phyloP scores from a whole-genome alignment of 2,888 invertebrate genomes.

The Schrankia costaestrigalis region DNA sequence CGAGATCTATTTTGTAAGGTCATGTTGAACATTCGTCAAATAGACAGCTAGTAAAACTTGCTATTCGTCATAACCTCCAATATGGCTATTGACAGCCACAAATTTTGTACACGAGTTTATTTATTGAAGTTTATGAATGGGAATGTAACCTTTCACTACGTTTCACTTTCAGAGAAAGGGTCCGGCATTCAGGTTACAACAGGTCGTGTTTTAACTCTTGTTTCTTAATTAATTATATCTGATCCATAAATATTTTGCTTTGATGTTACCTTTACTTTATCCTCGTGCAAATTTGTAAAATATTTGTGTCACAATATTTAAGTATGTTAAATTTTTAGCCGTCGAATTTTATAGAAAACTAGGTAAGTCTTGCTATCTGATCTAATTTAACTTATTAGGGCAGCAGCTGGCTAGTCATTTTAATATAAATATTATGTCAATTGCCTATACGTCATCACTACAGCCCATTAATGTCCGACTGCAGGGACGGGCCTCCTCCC shows the following conservation, averaged over 20 bases:
- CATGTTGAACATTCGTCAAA: constrained; percentile 68
- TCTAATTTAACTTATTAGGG: too few relatives aligned
- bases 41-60: constrained; percentile 62
- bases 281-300: too few relatives aligned
- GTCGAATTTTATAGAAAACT: too few relatives aligned
- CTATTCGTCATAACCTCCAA: constrained; percentile 58
- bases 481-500: too few relatives aligned
- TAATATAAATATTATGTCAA: too few relatives aligned
- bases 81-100: constrained; percentile 55
- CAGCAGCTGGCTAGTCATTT: too few relatives aligned
- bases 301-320: too few relatives aligned
- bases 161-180: constrained; percentile 1
- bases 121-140: constrained; percentile 26
- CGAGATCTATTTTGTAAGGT: constrained; percentile 67
- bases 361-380: too few relatives aligned
- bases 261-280: too few relatives aligned
- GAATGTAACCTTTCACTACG: neutral
- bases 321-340: too few relatives aligned
- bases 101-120: constrained; percentile 40
- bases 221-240: neutral
- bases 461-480: too few relatives aligned
- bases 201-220: neutral
- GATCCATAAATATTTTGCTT: neutral
- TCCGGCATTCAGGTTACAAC: neutral
- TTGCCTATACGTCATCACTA: too few relatives aligned